Base-by-base conservation (phyloP, 2,888 invertebrate genomes). In the Bimastos eiseni region DNA sequence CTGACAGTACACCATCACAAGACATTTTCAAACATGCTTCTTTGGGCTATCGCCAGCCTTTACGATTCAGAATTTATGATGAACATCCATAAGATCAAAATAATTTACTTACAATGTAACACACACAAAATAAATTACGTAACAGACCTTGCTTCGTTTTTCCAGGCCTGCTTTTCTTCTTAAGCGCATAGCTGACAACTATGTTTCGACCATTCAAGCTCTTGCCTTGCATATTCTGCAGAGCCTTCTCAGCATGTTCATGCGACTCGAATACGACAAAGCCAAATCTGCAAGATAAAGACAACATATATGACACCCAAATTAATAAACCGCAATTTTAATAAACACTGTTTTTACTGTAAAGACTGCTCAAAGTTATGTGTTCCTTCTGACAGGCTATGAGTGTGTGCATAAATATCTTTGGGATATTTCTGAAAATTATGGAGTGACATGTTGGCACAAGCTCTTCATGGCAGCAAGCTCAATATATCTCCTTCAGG, bases 211-310 rank as follows among this genome's bases (percentile, higher is more conserved):
- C 86, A 36, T 86, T 86, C 34, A 86, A 21, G 24, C 19, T 36
- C 34, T 34, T 86, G 34, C 86, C 86, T 86, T 86, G 86, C 86
- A 86, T 86, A 34, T 86, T 86, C 17, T 86, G 36, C 86, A 86
- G 34, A 24, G 86, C 86, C n/a, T 86, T 86, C 36, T 34, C 34
- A 0, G 86, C 86, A 86, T 86, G 36, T 86, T 86, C 86, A 86
- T 86, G 86, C 36, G 86, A 86, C 0, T 86, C 37, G 17, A 86
- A 86, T 37, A 36, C 86, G 17, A 86, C 37, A 37, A 86, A 86
- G 34, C 36, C 86, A 86, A 86, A 86, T 37, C 86, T 86, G 37
- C 37, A 36, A 17, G 37, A 34, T n/a, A 34, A 37, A 86, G 17
- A 21, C 34, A 86, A 86, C 6, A 24, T 17, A 34, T 36, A 86